Base-by-base conservation (phyloP, 2,888 invertebrate species). In the Drosophila stalkeri region DNA sequence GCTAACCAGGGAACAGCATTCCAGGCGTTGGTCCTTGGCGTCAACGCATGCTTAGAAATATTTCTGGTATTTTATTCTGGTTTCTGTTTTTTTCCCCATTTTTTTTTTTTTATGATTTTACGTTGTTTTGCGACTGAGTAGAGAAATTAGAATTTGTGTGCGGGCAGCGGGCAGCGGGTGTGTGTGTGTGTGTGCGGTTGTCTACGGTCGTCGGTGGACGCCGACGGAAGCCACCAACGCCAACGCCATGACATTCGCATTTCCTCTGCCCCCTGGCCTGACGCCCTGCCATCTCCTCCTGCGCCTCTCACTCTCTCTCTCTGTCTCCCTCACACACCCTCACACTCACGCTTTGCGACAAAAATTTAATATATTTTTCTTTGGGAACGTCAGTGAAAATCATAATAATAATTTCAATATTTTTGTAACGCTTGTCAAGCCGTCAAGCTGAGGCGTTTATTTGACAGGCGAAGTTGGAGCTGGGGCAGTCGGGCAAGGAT, bases 331-430 rank as follows among this genome's bases (percentile, higher is more conserved):
- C 47, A 16, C 23, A 2, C 23, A 4, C 16, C 8, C 37, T 14
- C 35, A 5, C 6, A 3, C 5, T 4, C 35, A 20, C 35, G 9
- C 12, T 64, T 60, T 39, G 56, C 72, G 61, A 39, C 52, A 78
- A 82, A 73, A 82, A 86, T 86, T 80, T 90, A 82, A 86, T 90
- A 89, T 84, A 78, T 85, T 85, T 85, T 72, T 80, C 64, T 66
- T 70, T 67, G 67, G 70, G 63, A 61, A 64, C 68, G 77, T 76
- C 87, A 71, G 79, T 72, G 67, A 84, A 81, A 77, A 81, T 89
- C 81, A 85, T 89, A 80, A 89, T 85, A 81, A 89, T 85, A 85
- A 89, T 87, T 87, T 86, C 90, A 89, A 89, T 85, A 89, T 82
- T 89, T 86, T 79, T 76, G 79, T 79, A 63, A 75, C 68, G 80